phyloP scores from a whole-genome alignment of 1,140 invertebrate species.

The Sarcophaga bullata region DNA sequence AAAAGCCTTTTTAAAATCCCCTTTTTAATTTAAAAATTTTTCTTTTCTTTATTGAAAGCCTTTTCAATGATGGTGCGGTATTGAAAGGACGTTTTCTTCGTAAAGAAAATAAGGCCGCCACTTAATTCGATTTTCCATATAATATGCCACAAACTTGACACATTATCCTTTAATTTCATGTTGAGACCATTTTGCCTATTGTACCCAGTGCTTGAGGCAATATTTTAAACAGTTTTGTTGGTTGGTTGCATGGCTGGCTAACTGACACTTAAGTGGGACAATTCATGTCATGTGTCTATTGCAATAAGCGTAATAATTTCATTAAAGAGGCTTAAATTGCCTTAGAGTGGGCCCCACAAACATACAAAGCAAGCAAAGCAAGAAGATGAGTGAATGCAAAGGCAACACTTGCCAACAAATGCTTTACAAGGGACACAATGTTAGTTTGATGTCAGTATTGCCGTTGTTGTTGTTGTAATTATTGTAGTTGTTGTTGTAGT shows the following conservation, averaged over 20 bases:
- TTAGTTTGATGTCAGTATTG: not conserved
- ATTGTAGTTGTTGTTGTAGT: not conserved
- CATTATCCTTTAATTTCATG: not conserved
- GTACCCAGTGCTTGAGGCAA: not conserved
- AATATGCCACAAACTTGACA: slow-evolving; percentile 18
- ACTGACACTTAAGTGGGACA: slow-evolving; percentile 21
- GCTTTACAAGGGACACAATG: no score
- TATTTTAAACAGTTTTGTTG: no score
- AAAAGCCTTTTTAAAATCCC: no score
- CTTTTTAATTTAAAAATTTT: no score
- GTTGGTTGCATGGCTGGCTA: not conserved
- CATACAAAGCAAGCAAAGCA: not conserved
- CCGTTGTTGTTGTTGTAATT: slow-evolving; percentile 3
- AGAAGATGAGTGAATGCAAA: no score
- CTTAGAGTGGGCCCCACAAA: not conserved
- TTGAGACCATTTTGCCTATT: not conserved
- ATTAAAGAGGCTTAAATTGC: slow-evolving; percentile 12
- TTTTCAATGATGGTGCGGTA: no score
- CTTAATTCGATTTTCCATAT: not conserved
- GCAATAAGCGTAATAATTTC: slow-evolving; percentile 36
- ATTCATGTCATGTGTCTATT: slow-evolving; percentile 33
- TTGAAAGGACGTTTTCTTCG: not conserved
- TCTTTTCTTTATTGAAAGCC: no score
- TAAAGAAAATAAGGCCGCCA: not conserved
- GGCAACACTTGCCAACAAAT: no score